phyloP scores from a whole-genome alignment of 2,888 invertebrate species.

The Lymantria monacha region DNA sequence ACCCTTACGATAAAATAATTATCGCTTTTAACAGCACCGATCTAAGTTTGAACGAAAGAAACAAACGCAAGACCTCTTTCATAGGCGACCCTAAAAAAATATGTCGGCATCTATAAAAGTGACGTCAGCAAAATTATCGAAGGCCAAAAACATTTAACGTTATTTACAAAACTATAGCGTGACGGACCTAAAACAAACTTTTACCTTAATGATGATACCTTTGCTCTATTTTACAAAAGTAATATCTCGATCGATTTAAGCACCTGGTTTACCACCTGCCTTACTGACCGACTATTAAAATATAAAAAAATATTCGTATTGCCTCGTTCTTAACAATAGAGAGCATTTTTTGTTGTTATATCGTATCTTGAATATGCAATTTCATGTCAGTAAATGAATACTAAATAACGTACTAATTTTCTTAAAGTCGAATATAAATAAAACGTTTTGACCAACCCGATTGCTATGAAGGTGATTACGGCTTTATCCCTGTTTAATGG shows the following conservation, averaged over 20 bases:
- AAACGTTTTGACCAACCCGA: too few species aligned
- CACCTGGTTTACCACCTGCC: constrained; percentile 74
- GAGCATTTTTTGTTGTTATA: constrained; percentile 18
- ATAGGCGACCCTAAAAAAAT: constrained; percentile 56
- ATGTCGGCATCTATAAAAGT: constrained; percentile 63
- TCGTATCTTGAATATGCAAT: constrained; percentile 34
- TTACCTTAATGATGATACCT: constrained; percentile 54
- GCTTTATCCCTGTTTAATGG: too few species aligned
- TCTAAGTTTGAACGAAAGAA: constrained; percentile 32
- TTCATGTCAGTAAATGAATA: not conserved
- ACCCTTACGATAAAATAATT: constrained; percentile 77
- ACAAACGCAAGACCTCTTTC: constrained; percentile 47
- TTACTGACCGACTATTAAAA: constrained; percentile 57
- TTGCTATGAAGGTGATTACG: too few species aligned
- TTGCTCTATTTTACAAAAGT: constrained; percentile 50
- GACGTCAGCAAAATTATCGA: constrained; percentile 71
- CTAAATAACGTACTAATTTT: not conserved
- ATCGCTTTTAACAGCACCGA: constrained; percentile 73
- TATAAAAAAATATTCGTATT: constrained; percentile 49
- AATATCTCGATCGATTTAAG: constrained; percentile 42
- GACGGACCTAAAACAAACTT: constrained; percentile 77
- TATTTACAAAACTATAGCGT: constrained; percentile 65
- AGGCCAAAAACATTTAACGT: constrained; percentile 49
- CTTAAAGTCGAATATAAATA: not conserved
- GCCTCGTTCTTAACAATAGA: constrained; percentile 52